Conservation (phyloP, 1,140 invertebrate genomes). For the Diploscapter pachys region DNA sequence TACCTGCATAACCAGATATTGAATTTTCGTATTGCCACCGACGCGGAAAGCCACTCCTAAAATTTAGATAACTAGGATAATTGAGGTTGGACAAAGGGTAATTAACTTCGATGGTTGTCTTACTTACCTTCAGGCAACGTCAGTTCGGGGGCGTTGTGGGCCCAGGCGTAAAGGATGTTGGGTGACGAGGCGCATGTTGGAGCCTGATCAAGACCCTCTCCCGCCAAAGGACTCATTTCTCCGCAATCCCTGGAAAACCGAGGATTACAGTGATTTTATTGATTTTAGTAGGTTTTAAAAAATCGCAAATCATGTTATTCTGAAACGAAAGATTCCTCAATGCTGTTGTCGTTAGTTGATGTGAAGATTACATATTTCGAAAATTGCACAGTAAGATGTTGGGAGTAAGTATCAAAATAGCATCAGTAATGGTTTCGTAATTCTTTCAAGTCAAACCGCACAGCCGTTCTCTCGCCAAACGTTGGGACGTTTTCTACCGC, state of each 20-base stretch:
- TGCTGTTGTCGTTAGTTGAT: neutral
- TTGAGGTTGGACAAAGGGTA: too few relatives aligned
- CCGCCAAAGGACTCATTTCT: conserved; percentile 71
- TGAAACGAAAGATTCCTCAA: neutral
- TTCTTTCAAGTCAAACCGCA: too few relatives aligned
- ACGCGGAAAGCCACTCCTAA: conserved; percentile 66
- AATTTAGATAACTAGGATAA: conserved; percentile 12
- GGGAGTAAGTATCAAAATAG: too few relatives aligned
- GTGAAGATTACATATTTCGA: too few relatives aligned
- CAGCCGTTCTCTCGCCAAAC: too few relatives aligned
- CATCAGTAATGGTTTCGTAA: too few relatives aligned
- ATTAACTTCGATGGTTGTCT: too few relatives aligned
- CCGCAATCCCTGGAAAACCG: conserved; percentile 74
- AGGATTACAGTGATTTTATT: conserved; percentile 5
- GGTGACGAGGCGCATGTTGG: conserved; percentile 57
- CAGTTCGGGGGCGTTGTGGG: conserved; percentile 82
- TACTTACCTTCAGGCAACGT: conserved; percentile 72
- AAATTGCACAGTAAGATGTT: too few relatives aligned
- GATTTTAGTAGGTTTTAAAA: neutral
- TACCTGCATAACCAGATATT: conserved; percentile 71
- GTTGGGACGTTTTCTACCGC: too few relatives aligned
- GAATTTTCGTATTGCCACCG: conserved; percentile 62
- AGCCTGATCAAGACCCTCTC: conserved; percentile 41
- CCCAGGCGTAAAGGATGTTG: conserved; percentile 93
- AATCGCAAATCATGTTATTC: neutral